phyloP scores from a whole-genome alignment of 2,113 vertebrate genomes.

The Paraplagusia blochii region DNA sequence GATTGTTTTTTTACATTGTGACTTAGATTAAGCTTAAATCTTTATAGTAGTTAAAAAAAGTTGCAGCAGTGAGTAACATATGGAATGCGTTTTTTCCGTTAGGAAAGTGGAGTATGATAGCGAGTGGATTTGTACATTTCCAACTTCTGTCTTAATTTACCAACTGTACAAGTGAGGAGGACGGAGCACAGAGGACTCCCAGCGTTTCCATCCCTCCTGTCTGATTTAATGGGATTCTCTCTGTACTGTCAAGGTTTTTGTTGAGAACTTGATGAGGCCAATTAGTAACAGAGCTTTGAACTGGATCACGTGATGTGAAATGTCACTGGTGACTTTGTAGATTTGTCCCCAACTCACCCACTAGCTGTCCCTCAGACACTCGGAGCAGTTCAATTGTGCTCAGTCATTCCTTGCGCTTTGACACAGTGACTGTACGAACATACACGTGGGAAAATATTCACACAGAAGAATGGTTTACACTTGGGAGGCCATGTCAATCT shows the following conservation, averaged over 20 bases:
- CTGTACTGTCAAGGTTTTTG: slow-evolving; percentile 22
- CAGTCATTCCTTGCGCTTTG: too few species aligned
- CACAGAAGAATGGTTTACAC: too few species aligned
- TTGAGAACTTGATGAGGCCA: slow-evolving; percentile 34
- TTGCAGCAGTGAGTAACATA: too few species aligned
- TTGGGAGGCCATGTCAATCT: too few species aligned
- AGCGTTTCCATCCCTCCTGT: slow-evolving; percentile 19
- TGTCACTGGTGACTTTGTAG: slow-evolving; percentile 10
- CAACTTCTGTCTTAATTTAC: neutral
- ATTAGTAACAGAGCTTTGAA: slow-evolving; percentile 18
- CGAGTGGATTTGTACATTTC: neutral
- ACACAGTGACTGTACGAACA: too few species aligned
- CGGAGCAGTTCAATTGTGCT: neutral
- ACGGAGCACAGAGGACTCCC: slow-evolving; percentile 23
- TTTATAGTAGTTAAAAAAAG: too few species aligned
- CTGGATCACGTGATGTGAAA: slow-evolving; percentile 23
- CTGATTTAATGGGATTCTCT: slow-evolving; percentile 46
- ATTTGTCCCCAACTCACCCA: slow-evolving; percentile 7
- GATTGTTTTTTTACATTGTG: too few species aligned
- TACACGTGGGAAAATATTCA: too few species aligned
- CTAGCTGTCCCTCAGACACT: neutral
- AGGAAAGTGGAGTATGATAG: neutral
- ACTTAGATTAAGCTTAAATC: too few species aligned
- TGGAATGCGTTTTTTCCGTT: too few species aligned
- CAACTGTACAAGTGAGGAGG: neutral